These are phyloP conservation scores for Gari tellinella DNA, from an alignment of 2,888 invertebrate genomes.

Conservation along the genomic window DNA sequence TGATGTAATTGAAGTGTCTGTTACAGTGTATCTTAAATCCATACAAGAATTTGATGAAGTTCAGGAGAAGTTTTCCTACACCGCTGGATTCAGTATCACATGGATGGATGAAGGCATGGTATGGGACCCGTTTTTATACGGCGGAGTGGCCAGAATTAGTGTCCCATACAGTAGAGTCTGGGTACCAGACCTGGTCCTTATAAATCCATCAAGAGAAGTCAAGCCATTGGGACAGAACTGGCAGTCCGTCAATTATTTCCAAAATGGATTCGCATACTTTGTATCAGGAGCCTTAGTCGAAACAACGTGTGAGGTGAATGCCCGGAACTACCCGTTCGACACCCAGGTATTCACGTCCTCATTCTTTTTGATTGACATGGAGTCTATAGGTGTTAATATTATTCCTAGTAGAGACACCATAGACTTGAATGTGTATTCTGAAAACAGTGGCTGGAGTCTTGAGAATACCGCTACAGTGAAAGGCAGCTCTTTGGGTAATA, in stretches of 20 bases:
- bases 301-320: conserved; percentile 49
- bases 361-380: conserved; percentile 43
- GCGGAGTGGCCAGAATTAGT: conserved; percentile 2
- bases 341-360: conserved; percentile 41
- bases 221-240: conserved; percentile 45
- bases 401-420: conserved; percentile 1
- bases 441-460: conserved; percentile 1
- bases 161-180: conserved; percentile 39
- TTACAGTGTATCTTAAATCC: conserved; percentile 24
- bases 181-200: conserved; percentile 54
- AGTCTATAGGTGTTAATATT: conserved; percentile 21
- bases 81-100: conserved; percentile 14
- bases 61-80: conserved; percentile 30
- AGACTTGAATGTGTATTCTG: neutral
- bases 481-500: too few species aligned
- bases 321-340: conserved; percentile 56
- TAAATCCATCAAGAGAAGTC: conserved; percentile 51
- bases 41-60: conserved; percentile 54
- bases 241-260: conserved; percentile 31
- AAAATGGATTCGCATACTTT: conserved; percentile 50
- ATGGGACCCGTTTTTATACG: conserved; percentile 30
- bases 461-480: neutral
- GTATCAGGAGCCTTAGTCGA: conserved; percentile 33
- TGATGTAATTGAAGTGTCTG: conserved; percentile 7
- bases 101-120: conserved; percentile 42